Evolutionary conservation across 2,888 invertebrate species (phyloP).

Genomic region (Agrochola circellaris): DNA sequence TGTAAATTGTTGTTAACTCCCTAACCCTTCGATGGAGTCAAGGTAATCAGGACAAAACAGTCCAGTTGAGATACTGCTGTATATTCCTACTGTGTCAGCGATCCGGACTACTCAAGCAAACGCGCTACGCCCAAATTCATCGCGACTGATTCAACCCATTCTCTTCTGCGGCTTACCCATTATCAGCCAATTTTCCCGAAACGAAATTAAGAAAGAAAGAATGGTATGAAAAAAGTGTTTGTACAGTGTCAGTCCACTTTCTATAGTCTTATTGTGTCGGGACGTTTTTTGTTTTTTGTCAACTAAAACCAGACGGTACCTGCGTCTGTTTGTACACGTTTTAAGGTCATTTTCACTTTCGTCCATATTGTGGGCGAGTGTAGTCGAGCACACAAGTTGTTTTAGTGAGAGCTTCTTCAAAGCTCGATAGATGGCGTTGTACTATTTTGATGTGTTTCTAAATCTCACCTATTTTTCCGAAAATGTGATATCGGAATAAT

Average conservation of each 20-base stretch:
- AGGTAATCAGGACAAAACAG: background rate
- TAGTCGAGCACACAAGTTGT: slow-evolving; percentile 66
- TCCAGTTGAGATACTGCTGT: slow-evolving; percentile 1
- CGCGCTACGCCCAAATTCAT: slow-evolving; percentile 47
- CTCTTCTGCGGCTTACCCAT: slow-evolving; percentile 70
- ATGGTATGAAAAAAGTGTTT: slow-evolving; percentile 59
- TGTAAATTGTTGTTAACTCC: background rate
- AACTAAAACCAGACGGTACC: slow-evolving; percentile 74
- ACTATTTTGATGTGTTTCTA: background rate
- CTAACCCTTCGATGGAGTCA: background rate
- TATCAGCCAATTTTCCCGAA: slow-evolving; percentile 78
- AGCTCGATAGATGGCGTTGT: background rate
- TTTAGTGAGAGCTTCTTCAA: background rate
- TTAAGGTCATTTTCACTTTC: slow-evolving; percentile 90
- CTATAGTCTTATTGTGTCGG: slow-evolving; percentile 77
- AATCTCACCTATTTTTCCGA: background rate
- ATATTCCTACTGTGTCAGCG: background rate
- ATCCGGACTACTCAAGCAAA: slow-evolving; percentile 20
- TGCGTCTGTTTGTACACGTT: slow-evolving; percentile 79
- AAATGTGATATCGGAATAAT: background rate
- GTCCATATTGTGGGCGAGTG: slow-evolving; percentile 70
- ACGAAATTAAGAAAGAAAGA: slow-evolving; percentile 76
- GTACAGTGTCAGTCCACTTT: slow-evolving; percentile 56
- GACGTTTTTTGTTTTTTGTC: slow-evolving; percentile 87
- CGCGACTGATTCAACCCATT: slow-evolving; percentile 68